Conservation (phyloP, 2,113 vertebrate genomes). For the Tupaia chinensis region DNA sequence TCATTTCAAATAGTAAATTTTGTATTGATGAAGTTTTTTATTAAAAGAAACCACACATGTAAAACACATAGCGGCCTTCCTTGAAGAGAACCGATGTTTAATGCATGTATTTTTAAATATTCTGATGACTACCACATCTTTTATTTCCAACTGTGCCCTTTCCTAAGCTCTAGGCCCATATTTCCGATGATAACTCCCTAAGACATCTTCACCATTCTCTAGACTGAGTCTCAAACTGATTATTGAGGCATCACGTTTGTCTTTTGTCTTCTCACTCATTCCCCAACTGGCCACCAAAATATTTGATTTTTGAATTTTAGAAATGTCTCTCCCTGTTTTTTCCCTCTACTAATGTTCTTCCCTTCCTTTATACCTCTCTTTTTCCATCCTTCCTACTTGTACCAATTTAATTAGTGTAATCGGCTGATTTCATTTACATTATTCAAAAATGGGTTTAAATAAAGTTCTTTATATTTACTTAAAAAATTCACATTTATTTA, state of each 20-base stretch:
- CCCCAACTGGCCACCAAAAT: background rate
- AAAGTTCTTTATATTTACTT: background rate
- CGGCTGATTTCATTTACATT: background rate
- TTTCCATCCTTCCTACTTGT: background rate
- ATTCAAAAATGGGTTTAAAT: background rate
- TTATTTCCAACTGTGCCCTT: background rate
- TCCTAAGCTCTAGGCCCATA: background rate
- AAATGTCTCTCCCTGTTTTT: background rate
- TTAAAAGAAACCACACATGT: background rate
- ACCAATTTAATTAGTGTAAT: constrained; percentile 22
- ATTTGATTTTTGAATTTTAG: background rate
- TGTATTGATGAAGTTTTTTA: constrained; percentile 24
- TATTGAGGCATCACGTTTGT: background rate
- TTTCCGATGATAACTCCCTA: background rate
- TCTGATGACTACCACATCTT: background rate
- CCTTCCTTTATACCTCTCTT: background rate
- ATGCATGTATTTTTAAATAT: background rate
- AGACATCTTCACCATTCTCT: background rate
- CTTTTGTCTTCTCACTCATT: background rate
- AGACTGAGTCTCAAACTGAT: background rate
- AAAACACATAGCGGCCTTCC: background rate
- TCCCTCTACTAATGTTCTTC: background rate
- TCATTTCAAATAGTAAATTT: constrained; percentile 37
- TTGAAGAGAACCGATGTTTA: background rate
- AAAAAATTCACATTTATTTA: background rate